A percentile compares a stretch with the other conserved stretches of the same genome.
Evolutionary conservation across 2,888 invertebrate species (phyloP).

Genomic region (Rotaria socialis): DNA sequence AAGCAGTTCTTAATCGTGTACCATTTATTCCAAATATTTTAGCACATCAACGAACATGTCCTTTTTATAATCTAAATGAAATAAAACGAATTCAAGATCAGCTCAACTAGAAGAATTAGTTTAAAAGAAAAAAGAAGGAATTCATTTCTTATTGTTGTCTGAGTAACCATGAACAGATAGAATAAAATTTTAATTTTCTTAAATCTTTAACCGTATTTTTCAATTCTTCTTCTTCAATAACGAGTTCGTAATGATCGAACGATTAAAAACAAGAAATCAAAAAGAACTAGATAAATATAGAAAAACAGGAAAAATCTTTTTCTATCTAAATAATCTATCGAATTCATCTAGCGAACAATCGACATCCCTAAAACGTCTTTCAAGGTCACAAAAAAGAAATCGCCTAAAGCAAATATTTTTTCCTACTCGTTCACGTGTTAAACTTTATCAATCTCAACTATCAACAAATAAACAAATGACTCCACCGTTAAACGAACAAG

Average conservation of each 20-base stretch:
- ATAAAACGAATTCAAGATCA: background rate
- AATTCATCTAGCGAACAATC: background rate
- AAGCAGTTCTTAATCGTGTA: background rate
- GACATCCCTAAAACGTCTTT: background rate
- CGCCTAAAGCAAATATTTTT: background rate
- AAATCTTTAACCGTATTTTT: background rate
- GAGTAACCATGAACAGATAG: background rate
- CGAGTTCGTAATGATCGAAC: background rate
- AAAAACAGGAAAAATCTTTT: background rate
- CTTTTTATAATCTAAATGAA: background rate
- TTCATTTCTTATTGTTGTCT: background rate
- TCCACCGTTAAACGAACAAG: background rate
- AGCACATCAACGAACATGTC: background rate
- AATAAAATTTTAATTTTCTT: background rate
- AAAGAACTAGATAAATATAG: background rate
- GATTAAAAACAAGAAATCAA: background rate
- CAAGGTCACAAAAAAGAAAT: background rate
- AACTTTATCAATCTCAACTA: background rate
- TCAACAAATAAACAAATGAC: background rate
- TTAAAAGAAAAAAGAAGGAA: background rate
- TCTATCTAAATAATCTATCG: background rate
- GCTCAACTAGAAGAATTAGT: background rate
- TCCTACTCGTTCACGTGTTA: conserved; percentile 1
- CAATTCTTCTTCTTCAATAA: background rate
- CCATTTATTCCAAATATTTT: conserved; percentile 11